Percentiles rank a stretch among this genome's conserved stretches.
Conservation (phyloP, 2,888 invertebrate genomes). For the Periphyllus acericola region DNA sequence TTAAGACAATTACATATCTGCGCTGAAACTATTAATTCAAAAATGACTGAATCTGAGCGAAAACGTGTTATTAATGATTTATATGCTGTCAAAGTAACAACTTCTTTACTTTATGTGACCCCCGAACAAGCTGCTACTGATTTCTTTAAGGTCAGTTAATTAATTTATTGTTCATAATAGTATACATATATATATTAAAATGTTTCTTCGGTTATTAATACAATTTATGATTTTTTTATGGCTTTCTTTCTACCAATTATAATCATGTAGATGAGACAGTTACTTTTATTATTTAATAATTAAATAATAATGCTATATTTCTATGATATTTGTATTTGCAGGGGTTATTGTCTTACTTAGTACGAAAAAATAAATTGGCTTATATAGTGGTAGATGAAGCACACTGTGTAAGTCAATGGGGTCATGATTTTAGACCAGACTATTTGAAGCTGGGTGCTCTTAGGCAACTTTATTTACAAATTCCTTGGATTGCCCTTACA, state of each 20-base stretch:
- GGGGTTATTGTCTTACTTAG: constrained; percentile 75
- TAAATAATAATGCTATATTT: constrained; percentile 10
- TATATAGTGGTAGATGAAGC: constrained; percentile 97
- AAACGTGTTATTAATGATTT: constrained; percentile 83
- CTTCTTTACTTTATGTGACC: constrained; percentile 91
- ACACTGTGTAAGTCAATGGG: constrained; percentile 98
- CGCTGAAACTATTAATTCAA: constrained; percentile 93
- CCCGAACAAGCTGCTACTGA: constrained; percentile 93
- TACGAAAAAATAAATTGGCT: constrained; percentile 81
- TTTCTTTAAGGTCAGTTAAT: constrained; percentile 72
- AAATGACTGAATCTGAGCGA: constrained; percentile 81
- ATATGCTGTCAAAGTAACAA: constrained; percentile 77
- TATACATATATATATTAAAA: not conserved
- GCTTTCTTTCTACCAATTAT: not conserved
- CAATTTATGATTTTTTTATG: not conserved
- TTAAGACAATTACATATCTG: constrained; percentile 79
- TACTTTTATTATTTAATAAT: not conserved
- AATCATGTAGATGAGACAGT: not conserved
- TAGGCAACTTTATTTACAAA: constrained; percentile 69
- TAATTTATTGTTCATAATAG: not conserved
- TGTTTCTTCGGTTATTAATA: not conserved
- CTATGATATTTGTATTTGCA: constrained; percentile 65
- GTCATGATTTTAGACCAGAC: constrained; percentile 96
- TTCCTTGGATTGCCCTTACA: constrained; percentile 91
- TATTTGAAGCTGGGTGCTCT: constrained; percentile 85